Percentiles rank a stretch among this genome's conserved stretches.
phyloP scores from a whole-genome alignment of 2,797 vertebrate genomes.

The Sphenodon punctatus region DNA sequence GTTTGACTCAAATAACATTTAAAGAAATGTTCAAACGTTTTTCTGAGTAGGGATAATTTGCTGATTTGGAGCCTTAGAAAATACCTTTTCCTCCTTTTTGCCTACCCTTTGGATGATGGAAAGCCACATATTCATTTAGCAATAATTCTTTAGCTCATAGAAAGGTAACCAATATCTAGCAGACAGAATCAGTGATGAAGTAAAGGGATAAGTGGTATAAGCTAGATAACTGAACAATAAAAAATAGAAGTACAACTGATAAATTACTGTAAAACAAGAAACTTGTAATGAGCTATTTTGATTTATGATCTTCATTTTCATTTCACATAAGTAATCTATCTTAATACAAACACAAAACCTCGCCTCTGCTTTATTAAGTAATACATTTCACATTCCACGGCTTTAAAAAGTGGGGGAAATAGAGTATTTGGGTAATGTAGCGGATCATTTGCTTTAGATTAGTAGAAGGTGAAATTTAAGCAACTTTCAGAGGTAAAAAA shows the following conservation, averaged over 20 bases:
- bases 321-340: constrained; percentile 67
- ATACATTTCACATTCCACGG: constrained; percentile 36
- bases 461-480: constrained; percentile 49
- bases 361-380: constrained; percentile 55
- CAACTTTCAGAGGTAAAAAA: constrained; percentile 17
- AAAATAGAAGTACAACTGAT: constrained; percentile 45
- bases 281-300: constrained; percentile 59
- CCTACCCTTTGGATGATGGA: neutral
- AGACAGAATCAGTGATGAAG: constrained; percentile 5
- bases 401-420: constrained; percentile 37
- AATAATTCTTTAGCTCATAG: neutral
- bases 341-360: constrained; percentile 63
- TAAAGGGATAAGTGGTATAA: neutral
- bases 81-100: neutral
- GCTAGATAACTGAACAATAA: neutral
- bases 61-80: neutral
- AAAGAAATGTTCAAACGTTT: neutral
- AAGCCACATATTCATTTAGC: neutral
- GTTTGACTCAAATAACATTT: neutral
- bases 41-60: neutral
- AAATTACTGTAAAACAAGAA: constrained; percentile 56
- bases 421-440: constrained; percentile 45
- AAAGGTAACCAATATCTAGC: neutral
- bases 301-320: constrained; percentile 70
- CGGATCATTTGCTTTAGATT: constrained; percentile 42